phyloP scores from a whole-genome alignment of 2,113 vertebrate genomes.

The Tetrao urogallus region DNA sequence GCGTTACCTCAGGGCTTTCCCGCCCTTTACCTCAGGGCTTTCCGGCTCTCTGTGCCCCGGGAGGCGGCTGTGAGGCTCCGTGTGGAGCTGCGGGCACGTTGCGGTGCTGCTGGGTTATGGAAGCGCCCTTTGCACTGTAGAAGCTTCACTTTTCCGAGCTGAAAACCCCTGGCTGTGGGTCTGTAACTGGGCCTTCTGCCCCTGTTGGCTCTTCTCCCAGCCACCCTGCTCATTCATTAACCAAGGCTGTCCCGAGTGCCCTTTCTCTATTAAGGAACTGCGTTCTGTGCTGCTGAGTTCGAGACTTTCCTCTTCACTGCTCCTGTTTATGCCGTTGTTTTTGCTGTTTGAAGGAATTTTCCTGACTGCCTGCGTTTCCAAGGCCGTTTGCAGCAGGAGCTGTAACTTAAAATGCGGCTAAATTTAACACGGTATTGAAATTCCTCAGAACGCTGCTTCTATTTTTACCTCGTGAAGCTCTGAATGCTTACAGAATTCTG shows the following conservation, averaged over 20 bases:
- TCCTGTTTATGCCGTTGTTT: constrained; percentile 66
- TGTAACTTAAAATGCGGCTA: constrained; percentile 64
- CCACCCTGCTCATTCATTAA: constrained; percentile 7
- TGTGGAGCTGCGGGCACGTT: too few relatives aligned
- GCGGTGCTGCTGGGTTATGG: too few relatives aligned
- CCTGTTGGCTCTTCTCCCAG: not conserved
- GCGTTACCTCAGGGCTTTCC: too few relatives aligned
- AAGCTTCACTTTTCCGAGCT: accelerated
- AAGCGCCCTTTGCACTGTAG: too few relatives aligned
- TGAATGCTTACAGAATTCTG: constrained; percentile 27
- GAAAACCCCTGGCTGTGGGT: accelerated
- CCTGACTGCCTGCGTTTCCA: constrained; percentile 77
- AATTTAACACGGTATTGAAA: constrained; percentile 65
- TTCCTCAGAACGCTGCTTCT: constrained; percentile 16
- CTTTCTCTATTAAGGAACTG: constrained; percentile 23
- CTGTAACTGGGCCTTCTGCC: not conserved
- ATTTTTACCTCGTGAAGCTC: constrained; percentile 15
- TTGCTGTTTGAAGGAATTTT: constrained; percentile 64
- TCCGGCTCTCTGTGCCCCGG: too few relatives aligned
- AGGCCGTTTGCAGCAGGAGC: constrained; percentile 62
- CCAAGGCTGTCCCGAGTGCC: constrained; percentile 21
- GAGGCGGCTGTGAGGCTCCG: too few relatives aligned
- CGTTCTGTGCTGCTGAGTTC: constrained; percentile 75
- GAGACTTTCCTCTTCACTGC: constrained; percentile 70
- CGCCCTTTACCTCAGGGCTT: too few relatives aligned